Evolutionary conservation across 1,140 invertebrate species (phyloP).

Genomic region (Leptinotarsa undecemlineata): DNA sequence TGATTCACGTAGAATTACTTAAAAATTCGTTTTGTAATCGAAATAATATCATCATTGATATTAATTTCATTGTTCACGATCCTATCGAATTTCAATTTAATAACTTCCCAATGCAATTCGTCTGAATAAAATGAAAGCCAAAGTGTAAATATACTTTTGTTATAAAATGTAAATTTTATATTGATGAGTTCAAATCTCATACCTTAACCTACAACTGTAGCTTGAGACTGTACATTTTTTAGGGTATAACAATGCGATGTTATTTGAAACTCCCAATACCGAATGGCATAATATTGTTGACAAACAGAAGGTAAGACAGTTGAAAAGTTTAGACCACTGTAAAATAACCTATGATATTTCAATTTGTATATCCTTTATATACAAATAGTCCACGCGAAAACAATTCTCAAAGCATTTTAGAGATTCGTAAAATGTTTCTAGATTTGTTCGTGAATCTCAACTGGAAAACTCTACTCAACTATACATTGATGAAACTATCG

Average conservation of each 20-base stretch:
- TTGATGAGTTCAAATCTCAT: conserved; percentile 18
- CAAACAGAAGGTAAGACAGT: conserved; percentile 8
- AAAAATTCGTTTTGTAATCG: no score
- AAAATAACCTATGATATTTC: conserved; percentile 4
- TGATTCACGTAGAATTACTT: no score
- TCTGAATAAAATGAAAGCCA: conserved; percentile 18
- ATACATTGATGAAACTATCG: no score
- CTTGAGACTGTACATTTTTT: conserved; percentile 22
- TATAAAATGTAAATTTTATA: conserved; percentile 39
- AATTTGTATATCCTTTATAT: conserved; percentile 18
- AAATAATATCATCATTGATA: no score
- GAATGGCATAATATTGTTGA: not conserved
- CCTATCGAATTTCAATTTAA: no score
- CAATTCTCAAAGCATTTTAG: no score
- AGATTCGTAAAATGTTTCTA: no score
- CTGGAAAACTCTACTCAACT: no score
- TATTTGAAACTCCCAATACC: not conserved
- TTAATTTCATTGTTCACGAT: no score
- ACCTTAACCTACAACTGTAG: conserved; percentile 12
- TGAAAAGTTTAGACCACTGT: not conserved
- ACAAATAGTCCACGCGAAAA: not conserved
- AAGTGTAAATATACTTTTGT: conserved; percentile 36
- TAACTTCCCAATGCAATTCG: no score
- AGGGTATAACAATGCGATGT: not conserved
- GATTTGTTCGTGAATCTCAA: no score